Conservation (phyloP, 1,140 invertebrate genomes). For the Drosophila nannoptera region DNA sequence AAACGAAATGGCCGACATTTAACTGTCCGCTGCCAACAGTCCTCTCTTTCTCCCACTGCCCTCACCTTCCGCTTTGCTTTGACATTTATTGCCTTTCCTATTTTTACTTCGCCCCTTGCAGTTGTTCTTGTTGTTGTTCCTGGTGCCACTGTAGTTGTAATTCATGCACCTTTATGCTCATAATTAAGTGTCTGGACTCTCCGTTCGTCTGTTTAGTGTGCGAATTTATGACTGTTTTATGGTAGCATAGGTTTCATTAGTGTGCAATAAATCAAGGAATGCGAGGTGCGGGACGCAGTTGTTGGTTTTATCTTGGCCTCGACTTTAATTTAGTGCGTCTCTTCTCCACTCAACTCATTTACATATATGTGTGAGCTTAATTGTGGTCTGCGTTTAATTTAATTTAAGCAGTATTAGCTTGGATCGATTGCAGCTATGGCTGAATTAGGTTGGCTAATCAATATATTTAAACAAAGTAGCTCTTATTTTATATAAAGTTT, state of each 20-base stretch:
- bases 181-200: conserved; percentile 66
- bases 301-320: conserved; percentile 6
- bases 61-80: not conserved
- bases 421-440: no score
- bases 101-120: conserved; percentile 17
- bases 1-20: conserved; percentile 48
- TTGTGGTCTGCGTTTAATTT: no score
- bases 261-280: conserved; percentile 56
- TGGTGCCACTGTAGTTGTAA: conserved; percentile 19
- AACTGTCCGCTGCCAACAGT: conserved; percentile 41
- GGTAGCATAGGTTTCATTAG: conserved; percentile 47
- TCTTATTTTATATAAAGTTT: no score
- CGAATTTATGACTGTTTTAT: conserved; percentile 60
- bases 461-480: no score
- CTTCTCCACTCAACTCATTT: conserved; percentile 16
- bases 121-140: conserved; percentile 8
- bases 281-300: conserved; percentile 3
- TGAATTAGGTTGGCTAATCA: no score
- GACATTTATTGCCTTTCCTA: conserved; percentile 29
- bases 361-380: not conserved
- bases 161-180: conserved; percentile 55
- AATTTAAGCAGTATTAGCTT: no score
- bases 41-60: not conserved
- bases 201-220: conserved; percentile 24
- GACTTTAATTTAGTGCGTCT: conserved; percentile 19